A percentile compares a stretch with the other conserved stretches of the same genome.
phyloP scores from a whole-genome alignment of 2,113 vertebrate genomes.

The Eublepharis macularius region DNA sequence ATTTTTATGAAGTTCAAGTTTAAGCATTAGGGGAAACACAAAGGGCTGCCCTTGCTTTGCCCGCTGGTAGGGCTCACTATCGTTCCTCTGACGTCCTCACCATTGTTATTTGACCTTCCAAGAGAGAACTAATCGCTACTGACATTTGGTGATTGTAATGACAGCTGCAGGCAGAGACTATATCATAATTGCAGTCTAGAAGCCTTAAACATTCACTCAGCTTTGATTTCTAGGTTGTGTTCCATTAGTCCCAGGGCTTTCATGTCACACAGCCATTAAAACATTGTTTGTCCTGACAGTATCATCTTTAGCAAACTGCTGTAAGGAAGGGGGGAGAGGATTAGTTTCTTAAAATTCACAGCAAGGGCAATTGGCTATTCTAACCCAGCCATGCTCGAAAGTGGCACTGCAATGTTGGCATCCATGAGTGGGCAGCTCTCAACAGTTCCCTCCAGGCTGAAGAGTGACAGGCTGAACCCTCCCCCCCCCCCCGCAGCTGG shows the following conservation, averaged over 20 bases:
- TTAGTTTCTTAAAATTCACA: neutral
- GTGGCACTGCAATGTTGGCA: neutral
- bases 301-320: constrained; percentile 55
- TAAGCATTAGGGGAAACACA: neutral
- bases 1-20: neutral
- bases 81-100: neutral
- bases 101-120: constrained; percentile 41
- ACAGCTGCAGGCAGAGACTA: constrained; percentile 60
- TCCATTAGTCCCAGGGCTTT: constrained; percentile 59
- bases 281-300: constrained; percentile 41
- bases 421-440: neutral
- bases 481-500: no score
- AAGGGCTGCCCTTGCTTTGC: neutral
- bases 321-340: constrained; percentile 7
- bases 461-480: neutral
- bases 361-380: constrained; percentile 16
- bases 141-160: constrained; percentile 31
- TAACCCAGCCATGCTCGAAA: neutral
- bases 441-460: neutral
- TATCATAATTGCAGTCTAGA: constrained; percentile 52
- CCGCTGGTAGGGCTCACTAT: neutral
- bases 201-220: constrained; percentile 45
- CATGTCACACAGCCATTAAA: constrained; percentile 53
- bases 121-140: constrained; percentile 55
- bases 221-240: constrained; percentile 56